A percentile compares a stretch with the other conserved stretches of the same genome.
Conservation (phyloP, 2,113 vertebrate genomes). For the Mastomys coucha region DNA sequence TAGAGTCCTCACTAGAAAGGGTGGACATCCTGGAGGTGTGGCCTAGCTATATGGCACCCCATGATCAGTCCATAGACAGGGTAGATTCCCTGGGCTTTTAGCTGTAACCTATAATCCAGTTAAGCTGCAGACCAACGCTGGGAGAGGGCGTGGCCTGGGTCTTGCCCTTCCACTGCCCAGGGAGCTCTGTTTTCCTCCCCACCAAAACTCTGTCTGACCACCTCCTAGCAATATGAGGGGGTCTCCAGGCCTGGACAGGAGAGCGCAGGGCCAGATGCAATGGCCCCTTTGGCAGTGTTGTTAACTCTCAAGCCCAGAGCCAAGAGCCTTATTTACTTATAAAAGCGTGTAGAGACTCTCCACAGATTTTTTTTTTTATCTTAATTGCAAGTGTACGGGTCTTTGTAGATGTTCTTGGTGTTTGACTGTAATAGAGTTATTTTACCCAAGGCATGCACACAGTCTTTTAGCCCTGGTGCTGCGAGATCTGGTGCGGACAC, state of each 20-base stretch:
- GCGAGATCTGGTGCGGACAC: constrained; percentile 81
- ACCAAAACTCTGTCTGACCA: constrained; percentile 21
- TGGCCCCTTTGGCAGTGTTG: constrained; percentile 50
- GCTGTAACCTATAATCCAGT: not conserved
- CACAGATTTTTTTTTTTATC: constrained; percentile 85
- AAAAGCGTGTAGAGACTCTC: constrained; percentile 80
- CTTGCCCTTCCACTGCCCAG: not conserved
- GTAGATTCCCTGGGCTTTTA: constrained; percentile 13
- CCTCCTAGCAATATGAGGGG: constrained; percentile 81
- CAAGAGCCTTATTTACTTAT: constrained; percentile 80
- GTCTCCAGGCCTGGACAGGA: constrained; percentile 77
- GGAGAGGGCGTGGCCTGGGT: not conserved
- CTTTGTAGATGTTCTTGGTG: constrained; percentile 93
- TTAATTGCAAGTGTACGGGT: constrained; percentile 84
- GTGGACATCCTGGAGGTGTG: not conserved
- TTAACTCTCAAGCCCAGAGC: constrained; percentile 80
- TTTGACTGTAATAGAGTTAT: constrained; percentile 91
- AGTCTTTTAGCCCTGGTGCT: constrained; percentile 89
- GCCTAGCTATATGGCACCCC: not conserved
- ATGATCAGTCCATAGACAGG: not conserved
- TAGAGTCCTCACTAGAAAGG: not conserved
- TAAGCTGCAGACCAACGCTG: constrained; percentile 17
- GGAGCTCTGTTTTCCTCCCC: not conserved
- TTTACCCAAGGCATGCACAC: constrained; percentile 91
- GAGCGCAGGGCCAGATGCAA: not conserved